phyloP scores from a whole-genome alignment of 2,113 vertebrate species.

The Apaloderma vittatum region DNA sequence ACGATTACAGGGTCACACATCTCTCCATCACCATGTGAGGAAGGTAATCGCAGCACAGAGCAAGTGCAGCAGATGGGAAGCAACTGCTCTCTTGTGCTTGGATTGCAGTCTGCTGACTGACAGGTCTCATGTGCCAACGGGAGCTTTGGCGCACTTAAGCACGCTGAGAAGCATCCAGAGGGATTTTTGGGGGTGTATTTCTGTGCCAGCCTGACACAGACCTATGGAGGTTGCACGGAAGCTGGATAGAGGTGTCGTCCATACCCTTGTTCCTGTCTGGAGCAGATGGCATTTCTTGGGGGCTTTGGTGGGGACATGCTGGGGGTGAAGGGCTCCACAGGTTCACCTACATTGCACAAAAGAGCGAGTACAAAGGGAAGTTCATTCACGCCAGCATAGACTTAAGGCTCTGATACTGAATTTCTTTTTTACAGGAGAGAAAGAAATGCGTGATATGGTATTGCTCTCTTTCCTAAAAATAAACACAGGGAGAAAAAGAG shows the following conservation, averaged over 20 bases:
- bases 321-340: not conserved
- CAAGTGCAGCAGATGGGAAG: rapidly evolving
- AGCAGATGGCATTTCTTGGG: not conserved
- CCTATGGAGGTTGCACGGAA: not conserved
- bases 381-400: not conserved
- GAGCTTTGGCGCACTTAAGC: not conserved
- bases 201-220: not conserved
- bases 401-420: not conserved
- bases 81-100: rapidly evolving
- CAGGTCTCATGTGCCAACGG: not conserved
- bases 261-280: not conserved
- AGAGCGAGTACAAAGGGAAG: not conserved
- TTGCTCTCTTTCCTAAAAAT: not conserved
- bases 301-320: not conserved
- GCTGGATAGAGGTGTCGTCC: not conserved
- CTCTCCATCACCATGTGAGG: not conserved
- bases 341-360: too few relatives aligned
- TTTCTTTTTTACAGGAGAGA: not conserved
- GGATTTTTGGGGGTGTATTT: not conserved
- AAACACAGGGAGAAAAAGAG: not conserved
- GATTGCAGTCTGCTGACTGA: not conserved
- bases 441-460: not conserved
- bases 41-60: not conserved
- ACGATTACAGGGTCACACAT: not conserved
- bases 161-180: not conserved